Evolutionary conservation across 37 sponge, comb jelly and placozoan species (phyloP).

Genomic region (Crambe crambe): DNA sequence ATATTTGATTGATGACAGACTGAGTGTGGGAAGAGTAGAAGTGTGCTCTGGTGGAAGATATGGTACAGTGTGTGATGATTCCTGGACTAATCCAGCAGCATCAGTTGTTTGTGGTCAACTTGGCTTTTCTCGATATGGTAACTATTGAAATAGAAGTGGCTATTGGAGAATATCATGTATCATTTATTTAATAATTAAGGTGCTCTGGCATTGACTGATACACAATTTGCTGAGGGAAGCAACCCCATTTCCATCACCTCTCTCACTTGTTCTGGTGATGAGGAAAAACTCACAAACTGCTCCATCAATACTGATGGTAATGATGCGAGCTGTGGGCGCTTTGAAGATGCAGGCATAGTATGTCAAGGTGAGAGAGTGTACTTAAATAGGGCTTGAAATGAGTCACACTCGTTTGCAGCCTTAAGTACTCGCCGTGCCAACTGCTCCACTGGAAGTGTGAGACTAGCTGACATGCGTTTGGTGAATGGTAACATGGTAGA

Average conservation of each 20-base stretch:
- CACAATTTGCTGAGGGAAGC: slow-evolving; percentile 5
- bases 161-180: background rate
- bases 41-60: slow-evolving; percentile 33
- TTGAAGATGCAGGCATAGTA: slow-evolving; percentile 33
- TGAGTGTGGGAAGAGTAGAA: slow-evolving; percentile 50
- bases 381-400: background rate
- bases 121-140: slow-evolving; percentile 46
- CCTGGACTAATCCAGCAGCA: slow-evolving; percentile 34
- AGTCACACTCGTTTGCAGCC: background rate
- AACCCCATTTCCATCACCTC: background rate
- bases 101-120: slow-evolving; percentile 42
- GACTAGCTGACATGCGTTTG: slow-evolving; percentile 13
- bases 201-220: slow-evolving; percentile 10
- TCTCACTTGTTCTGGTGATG: slow-evolving; percentile 24
- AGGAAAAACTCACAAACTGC: slow-evolving; percentile 7
- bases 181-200: background rate
- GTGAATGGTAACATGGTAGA: background rate
- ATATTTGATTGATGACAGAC: slow-evolving; percentile 18
- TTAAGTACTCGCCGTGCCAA: background rate
- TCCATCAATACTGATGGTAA: background rate
- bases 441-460: slow-evolving; percentile 31
- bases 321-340: background rate
- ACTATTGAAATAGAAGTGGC: background rate
- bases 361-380: slow-evolving; percentile 49
- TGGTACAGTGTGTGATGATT: slow-evolving; percentile 38